Base-by-base conservation (phyloP, 2,888 invertebrate genomes). In the Prosopocoilus inquinatus region DNA sequence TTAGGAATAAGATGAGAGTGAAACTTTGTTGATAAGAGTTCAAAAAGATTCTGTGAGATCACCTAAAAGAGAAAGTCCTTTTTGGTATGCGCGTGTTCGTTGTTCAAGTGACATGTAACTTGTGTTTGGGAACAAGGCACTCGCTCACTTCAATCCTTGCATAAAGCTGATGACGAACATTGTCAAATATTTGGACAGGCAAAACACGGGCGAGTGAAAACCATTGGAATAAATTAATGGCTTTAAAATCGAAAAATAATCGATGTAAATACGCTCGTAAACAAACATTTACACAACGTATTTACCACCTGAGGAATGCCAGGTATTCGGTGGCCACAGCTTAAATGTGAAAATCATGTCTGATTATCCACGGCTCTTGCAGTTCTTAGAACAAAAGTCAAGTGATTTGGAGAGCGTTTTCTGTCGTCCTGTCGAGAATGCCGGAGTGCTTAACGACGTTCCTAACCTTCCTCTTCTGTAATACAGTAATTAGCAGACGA, bases 281-380 rank as follows among this genome's bases (percentile, higher is more conserved):
- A 13, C 46, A 59, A 58, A 56, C 55, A 52, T 59, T 59, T 56
- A 53, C 59, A 53, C 55, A 50, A 32, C 39, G 53, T 53, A 28
- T 28, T 59, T 59, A 57, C 55, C 53, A 58, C 55, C 53, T 47
- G 41, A 60, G 59, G 63, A 65, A 65, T 62, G 58, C 56, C 12
- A 65, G 57, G 60, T 47, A 65, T 65, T 59, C 54, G 56, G 61
- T 58, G 58, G 50, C 58, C 59, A 59, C 59, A 55, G 59, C 53
- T 62, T 63, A 64, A 64, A 64, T 63, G 61, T 63, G 60, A 63
- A 63, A 64, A 63, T 58, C 64, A 55, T 64, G 62, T 64, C 61
- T 59, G 57, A 64, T 63, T 63, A 61, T 64, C 62, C 62, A 56
- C 55, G 45, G 55, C 51, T 50, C 46, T 50, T 49, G 51, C 52